These are phyloP conservation scores for Gymnorhina tibicen DNA, from an alignment of 2,113 vertebrate genomes.

Conservation along the genomic window DNA sequence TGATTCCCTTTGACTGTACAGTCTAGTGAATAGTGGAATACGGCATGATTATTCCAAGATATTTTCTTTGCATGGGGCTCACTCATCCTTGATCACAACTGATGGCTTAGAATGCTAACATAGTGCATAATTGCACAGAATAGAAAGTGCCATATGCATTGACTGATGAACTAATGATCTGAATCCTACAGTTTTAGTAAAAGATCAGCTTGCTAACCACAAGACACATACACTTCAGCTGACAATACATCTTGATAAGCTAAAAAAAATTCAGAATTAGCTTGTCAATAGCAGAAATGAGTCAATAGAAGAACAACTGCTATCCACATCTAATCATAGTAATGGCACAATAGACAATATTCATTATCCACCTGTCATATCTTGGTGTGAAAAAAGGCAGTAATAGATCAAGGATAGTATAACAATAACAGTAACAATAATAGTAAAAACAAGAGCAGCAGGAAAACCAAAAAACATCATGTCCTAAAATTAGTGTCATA, in stretches of 20 bases:
- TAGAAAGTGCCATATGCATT: not conserved
- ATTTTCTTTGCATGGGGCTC: not conserved
- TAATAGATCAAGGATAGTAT: constrained; percentile 56
- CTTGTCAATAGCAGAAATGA: constrained; percentile 64
- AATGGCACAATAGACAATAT: constrained; percentile 72
- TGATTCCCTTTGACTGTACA: not conserved
- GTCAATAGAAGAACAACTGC: constrained; percentile 65
- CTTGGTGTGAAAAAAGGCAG: constrained; percentile 61
- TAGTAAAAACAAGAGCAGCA: not conserved
- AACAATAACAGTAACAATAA: constrained; percentile 13
- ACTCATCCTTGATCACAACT: not conserved
- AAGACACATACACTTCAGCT: not conserved
- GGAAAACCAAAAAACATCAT: not conserved
- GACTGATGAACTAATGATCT: not conserved
- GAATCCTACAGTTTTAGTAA: not conserved
- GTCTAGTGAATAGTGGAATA: not conserved
- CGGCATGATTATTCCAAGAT: not conserved
- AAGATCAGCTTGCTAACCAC: not conserved
- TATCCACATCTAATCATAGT: constrained; percentile 48
- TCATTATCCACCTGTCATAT: constrained; percentile 70
- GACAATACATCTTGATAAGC: constrained; percentile 53
- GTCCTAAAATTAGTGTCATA: constrained; percentile 68
- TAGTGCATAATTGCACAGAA: not conserved
- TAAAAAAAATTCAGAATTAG: constrained; percentile 51
- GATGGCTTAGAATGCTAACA: not conserved